Evolutionary conservation across 2,797 vertebrate species (phyloP).

Genomic region (Enteromius argenteus): DNA sequence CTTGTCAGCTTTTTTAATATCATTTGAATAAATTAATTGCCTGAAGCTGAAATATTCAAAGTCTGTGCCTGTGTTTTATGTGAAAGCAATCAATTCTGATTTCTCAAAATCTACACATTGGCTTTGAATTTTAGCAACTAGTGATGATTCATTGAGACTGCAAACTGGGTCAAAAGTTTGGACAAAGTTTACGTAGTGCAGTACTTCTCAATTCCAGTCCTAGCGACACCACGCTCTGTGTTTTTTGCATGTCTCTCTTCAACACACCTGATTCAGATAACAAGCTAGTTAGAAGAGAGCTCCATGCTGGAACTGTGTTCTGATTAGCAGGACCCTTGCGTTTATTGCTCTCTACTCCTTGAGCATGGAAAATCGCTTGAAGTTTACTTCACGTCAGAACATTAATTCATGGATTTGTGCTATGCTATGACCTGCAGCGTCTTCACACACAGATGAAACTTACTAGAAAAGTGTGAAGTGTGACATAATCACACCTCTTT

Average conservation of each 20-base stretch:
- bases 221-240: background rate
- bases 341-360: background rate
- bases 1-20: background rate
- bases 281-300: background rate
- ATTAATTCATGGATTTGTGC: background rate
- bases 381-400: background rate
- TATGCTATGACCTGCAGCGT: background rate
- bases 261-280: background rate
- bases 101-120: background rate
- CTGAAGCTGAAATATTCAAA: background rate
- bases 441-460: background rate
- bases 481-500: background rate
- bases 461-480: background rate
- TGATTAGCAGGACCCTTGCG: too few species aligned
- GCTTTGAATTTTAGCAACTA: background rate
- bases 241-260: background rate
- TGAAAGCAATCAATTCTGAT: background rate
- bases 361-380: background rate
- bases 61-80: background rate
- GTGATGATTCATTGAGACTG: background rate
- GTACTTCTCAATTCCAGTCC: background rate
- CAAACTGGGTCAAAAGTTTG: background rate
- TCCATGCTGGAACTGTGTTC: background rate
- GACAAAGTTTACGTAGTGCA: background rate
- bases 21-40: background rate